Evolutionary conservation across 2,797 vertebrate species (phyloP), one percentile per base, ranked within the genome.

Genomic region (Monodelphis domestica): DNA sequence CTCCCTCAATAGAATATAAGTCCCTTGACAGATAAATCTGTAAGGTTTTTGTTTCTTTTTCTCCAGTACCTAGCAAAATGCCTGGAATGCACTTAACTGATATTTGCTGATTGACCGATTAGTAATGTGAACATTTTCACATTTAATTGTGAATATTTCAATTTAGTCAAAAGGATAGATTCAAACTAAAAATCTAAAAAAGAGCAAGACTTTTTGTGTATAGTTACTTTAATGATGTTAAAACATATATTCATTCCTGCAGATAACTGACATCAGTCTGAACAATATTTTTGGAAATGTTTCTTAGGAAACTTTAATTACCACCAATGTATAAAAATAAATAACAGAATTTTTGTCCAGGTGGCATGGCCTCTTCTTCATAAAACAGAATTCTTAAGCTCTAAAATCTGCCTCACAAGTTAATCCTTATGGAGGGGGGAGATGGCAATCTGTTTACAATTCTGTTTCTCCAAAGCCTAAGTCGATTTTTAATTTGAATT

Each of bases 331-430:
- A 97, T 95, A 98, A 98, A 98, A 98, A 97, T 96, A 97, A 98
- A 97, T 93, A 97, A 97, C 95, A 98, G 95, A 97, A 97, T 97
- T 94, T 96, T 91, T 97, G 93, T 94, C 97, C 98, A 98, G 97
- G 98, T 98, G 97, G 98, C 93, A 95, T 92, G 94, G 97, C 97
- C 97, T 97, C 96, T 93, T 97, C 96, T 96, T 95, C 96, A 97
- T 89, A 96, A 97, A 91, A 78, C 14, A 88, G 15, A 45, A 53
- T 88, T 95, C 93, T 63, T 93, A 97, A 96, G 95, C 92, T 94
- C 87, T 53, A 87, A 12, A 94, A 95, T 90, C 91, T 95, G 53
- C 54, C 95, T 94, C 94, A 63, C 10, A 87, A 89, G 70, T 89
- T 91, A 92, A 91, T 93, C 53, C 33, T n/a, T 91, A 50, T 90